Evolutionary conservation across 2,113 vertebrate genomes (phyloP), one percentile per base, ranked within the genome.

Genomic region (Rhombomys opimus): DNA sequence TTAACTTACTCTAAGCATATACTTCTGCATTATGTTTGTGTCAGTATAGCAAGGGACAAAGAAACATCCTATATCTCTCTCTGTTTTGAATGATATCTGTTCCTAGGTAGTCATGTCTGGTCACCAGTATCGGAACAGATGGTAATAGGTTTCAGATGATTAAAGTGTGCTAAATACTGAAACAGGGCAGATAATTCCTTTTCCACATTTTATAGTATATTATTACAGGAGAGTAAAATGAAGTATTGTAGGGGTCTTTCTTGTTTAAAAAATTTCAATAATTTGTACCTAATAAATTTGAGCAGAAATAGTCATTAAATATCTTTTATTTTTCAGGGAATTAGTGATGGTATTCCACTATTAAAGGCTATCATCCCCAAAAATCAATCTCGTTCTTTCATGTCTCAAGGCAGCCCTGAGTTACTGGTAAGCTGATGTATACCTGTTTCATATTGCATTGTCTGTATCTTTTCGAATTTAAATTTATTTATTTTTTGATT

Each of bases 391-490:
- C 99, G 99, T 96, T 99, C 99, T 81, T 99, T 99, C 98, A 99
- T 99, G 98, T 99, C 99, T 89, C 99, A 99, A 97, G 99, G 99
- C 95, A 99, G 99, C 94, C 99, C 99, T 30, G 99, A 99, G 98
- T 98, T 99, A 63, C 97, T 99, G 99, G 99, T 99, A 98, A 99
- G 99, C 98, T 85, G 15, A 13, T 10, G 68, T 78, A 61, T 30
- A 65, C 30, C 50, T 89, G 27, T 95, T 95, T 94, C 50, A 89
- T 18, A 86, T 4, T 75, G 65, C 13, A 12, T 38, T 91, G 38
- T 89, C 25, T 94, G 1, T 85, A 89, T 75, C 38, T 9, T 8
- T 84, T 46, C 46, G 5, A 46, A 46, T 46, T 46, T 46, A 46
- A 46, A 46, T 46, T 46, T 46, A 46, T 46, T 46, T 46, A 46